Conservation (phyloP, 2,797 vertebrate species). For the Arremon aurantiirostris region DNA sequence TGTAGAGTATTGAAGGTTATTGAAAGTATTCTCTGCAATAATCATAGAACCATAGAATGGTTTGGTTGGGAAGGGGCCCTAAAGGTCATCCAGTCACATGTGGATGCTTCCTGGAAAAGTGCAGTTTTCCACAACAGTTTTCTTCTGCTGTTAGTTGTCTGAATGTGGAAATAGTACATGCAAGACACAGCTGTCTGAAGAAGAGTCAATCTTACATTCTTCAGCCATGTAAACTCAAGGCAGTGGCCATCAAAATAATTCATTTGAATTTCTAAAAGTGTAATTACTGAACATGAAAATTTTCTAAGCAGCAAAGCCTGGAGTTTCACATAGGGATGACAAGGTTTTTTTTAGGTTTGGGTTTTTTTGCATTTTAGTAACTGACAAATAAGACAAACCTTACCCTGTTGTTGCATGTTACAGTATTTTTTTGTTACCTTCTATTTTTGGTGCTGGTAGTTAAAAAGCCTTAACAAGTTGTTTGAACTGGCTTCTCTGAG, state of each 20-base stretch:
- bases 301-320: background rate
- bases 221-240: background rate
- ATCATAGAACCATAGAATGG: background rate
- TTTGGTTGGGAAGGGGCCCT: background rate
- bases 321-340: background rate
- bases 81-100: background rate
- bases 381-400: background rate
- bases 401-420: background rate
- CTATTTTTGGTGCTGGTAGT: background rate
- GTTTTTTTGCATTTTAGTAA: background rate
- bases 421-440: background rate
- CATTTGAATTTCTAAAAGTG: background rate
- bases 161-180: background rate
- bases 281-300: background rate
- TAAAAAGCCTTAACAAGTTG: background rate
- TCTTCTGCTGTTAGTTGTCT: background rate
- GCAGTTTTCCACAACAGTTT: background rate
- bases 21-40: background rate
- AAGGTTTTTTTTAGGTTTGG: background rate
- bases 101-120: background rate
- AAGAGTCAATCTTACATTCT: accelerated
- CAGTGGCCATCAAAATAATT: background rate
- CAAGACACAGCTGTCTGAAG: background rate
- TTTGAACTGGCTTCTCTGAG: background rate
- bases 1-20: background rate